phyloP scores from a whole-genome alignment of 2,797 vertebrate genomes.

The Distichodus sexfasciatus region DNA sequence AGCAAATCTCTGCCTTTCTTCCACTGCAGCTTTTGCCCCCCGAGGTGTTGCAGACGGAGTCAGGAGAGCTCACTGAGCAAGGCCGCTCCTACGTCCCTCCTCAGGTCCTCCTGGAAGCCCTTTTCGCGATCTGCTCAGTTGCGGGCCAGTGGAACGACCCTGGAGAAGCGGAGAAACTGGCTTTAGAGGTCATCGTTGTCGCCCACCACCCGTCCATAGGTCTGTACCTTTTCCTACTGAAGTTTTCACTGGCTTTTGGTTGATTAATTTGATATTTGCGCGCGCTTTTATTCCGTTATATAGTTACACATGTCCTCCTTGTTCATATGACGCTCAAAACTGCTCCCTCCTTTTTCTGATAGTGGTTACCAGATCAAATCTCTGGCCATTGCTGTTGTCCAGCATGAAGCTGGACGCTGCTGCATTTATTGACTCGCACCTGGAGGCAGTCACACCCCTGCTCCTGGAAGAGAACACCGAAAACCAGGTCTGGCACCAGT shows the following conservation, averaged over 20 bases:
- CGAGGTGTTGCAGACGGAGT: slow-evolving; percentile 80
- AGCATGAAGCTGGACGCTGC: slow-evolving; percentile 86
- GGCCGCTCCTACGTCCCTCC: slow-evolving; percentile 82
- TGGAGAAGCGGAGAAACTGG: slow-evolving; percentile 79
- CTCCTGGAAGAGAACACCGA: slow-evolving; percentile 75
- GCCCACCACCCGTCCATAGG: slow-evolving; percentile 92
- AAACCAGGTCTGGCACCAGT: slow-evolving; percentile 75
- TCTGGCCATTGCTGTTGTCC: slow-evolving; percentile 85
- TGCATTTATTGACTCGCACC: slow-evolving; percentile 84
- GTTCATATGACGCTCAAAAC: neutral
- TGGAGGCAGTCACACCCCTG: slow-evolving; percentile 81
- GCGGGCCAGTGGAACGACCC: slow-evolving; percentile 79
- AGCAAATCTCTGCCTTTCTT: no score
- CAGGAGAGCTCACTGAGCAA: slow-evolving; percentile 83
- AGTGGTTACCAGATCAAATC: slow-evolving; percentile 78
- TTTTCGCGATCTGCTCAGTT: slow-evolving; percentile 80
- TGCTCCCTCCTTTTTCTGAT: neutral
- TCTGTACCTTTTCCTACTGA: no score
- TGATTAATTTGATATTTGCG: no score
- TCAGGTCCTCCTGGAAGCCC: slow-evolving; percentile 82
- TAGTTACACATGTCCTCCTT: no score
- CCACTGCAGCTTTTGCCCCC: slow-evolving; percentile 84
- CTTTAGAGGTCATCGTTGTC: slow-evolving; percentile 84
- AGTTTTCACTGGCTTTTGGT: no score
- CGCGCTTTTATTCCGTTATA: no score